Evolutionary conservation across 30 jellyfish, hydroid and myxozoan genomes (phyloP).

Genomic region (Hydractinia symbiolongicarpus): DNA sequence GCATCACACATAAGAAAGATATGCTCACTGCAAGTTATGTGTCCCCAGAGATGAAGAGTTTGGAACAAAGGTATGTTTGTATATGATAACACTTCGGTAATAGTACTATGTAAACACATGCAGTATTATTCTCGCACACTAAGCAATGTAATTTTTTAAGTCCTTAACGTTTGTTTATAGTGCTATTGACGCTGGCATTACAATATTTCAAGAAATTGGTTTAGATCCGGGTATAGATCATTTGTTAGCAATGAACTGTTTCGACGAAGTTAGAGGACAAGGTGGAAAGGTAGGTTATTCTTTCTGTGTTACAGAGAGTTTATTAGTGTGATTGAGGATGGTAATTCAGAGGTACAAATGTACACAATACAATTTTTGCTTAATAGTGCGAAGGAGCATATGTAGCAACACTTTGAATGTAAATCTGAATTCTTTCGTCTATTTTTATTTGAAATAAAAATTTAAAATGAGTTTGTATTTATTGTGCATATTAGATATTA

Average conservation of each 20-base stretch:
- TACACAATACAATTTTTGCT: too few relatives aligned
- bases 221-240: conserved; percentile 98
- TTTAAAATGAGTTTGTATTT: too few relatives aligned
- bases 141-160: too few relatives aligned
- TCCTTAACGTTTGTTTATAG: conserved; percentile 25
- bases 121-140: too few relatives aligned
- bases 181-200: conserved; percentile 93
- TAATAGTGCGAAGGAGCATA: too few relatives aligned
- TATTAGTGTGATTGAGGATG: not conserved
- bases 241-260: conserved; percentile 89
- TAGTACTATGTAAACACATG: too few relatives aligned
- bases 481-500: too few relatives aligned
- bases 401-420: too few relatives aligned
- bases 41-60: conserved; percentile 55
- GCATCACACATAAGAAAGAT: conserved; percentile 68
- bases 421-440: too few relatives aligned
- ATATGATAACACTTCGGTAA: not conserved
- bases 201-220: conserved; percentile 92
- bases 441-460: too few relatives aligned
- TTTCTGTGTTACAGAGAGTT: not conserved
- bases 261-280: conserved; percentile 65
- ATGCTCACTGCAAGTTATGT: conserved; percentile 92
- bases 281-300: conserved; percentile 67
- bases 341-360: not conserved
- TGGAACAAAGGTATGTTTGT: conserved; percentile 17